Percentiles rank a stretch among this genome's conserved stretches.
These are phyloP conservation scores for Cordilura impudica DNA, from an alignment of 2,888 invertebrate genomes.

Conservation along the genomic window DNA sequence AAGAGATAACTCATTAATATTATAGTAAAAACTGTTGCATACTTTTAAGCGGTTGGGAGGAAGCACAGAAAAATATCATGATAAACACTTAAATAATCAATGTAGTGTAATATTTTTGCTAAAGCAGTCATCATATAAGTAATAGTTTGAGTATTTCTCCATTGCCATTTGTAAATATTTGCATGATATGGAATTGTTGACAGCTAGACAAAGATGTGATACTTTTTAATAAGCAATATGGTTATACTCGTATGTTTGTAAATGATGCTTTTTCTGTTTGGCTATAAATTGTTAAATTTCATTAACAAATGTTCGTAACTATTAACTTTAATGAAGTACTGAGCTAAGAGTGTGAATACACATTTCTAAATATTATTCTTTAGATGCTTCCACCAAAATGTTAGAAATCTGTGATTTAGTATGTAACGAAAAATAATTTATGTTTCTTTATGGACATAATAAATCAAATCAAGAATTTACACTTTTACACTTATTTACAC, in stretches of 20 bases:
- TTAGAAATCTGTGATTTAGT: slow-evolving; percentile 14
- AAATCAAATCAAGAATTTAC: slow-evolving; percentile 63
- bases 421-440: slow-evolving; percentile 62
- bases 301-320: no score
- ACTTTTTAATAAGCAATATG: no score
- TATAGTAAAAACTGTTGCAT: slow-evolving; percentile 44
- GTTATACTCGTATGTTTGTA: background rate
- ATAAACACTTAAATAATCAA: slow-evolving; percentile 41
- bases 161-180: no score
- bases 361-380: no score
- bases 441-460: slow-evolving; percentile 59
- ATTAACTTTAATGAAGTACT: no score
- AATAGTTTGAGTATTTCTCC: no score
- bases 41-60: background rate
- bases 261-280: background rate
- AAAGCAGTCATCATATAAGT: no score
- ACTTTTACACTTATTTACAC: no score
- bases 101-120: slow-evolving; percentile 39
- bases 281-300: no score
- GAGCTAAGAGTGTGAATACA: no score
- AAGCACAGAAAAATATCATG: slow-evolving; percentile 16
- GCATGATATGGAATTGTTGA: no score
- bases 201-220: no score
- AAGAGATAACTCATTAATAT: slow-evolving; percentile 24
- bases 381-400: background rate